Base-by-base conservation (phyloP, 1,140 invertebrate genomes). In the Papilio aristodemus region DNA sequence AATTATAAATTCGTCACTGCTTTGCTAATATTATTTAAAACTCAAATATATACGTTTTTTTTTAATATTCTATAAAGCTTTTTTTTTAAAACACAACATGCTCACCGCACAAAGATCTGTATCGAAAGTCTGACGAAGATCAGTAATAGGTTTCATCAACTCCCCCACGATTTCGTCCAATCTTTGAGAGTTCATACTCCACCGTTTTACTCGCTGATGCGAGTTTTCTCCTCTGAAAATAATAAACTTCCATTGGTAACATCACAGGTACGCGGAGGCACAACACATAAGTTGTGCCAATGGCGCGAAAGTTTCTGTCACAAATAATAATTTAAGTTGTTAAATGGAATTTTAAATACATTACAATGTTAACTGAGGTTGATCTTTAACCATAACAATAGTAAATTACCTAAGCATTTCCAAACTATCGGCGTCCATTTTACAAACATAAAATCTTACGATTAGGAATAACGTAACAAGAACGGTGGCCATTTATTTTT, bases 401-500 rank as follows among this genome's bases (percentile, higher is more conserved):
- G 46, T 39, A 25, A 62, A 67, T 76, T 86, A 90, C 88, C 85
- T 87, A 67, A 70, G 81, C 62, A 77, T 80, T 59, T 79, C 74
- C 62, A 70, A 72, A 67, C 41, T 77, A 71, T 84, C 83, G 81
- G 83, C 89, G 79, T 91, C 89, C 89, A 91, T 91, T 85, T 91
- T 88, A 89, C 67, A 84, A 88, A 86, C 81, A 91, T 85, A 80
- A 78, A 87, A 84, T 82, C 73, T 77, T 77, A 74, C 72, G 78
- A 85, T 81, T 83, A 91, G 79, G 81, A 89, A 83, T 76, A 89
- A 85, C 83, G 85, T 89, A 89, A 89, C 73, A 83, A 82, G 74
- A 87, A 89, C 86, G 87, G 89, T 91, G 89, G 83, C 87, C 87
- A 91, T 89, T 91, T 91, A 89, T 89, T 89, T 89, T 85, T 76